A percentile compares a stretch with the other conserved stretches of the same genome.
phyloP scores from a whole-genome alignment of 2,797 vertebrate species.

The Toxotes lorentzi region DNA sequence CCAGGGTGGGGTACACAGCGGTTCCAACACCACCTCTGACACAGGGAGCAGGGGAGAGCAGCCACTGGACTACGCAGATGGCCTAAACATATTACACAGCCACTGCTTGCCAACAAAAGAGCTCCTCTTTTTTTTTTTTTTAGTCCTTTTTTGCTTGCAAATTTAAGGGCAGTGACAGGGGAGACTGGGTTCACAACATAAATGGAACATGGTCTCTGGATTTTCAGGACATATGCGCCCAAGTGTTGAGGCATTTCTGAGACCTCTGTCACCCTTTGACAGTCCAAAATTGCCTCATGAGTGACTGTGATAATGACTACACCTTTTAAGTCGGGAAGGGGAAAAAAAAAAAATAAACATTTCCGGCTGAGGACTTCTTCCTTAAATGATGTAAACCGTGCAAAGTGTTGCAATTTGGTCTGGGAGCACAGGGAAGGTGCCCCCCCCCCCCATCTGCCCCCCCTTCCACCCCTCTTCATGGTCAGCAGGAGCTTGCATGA shows the following conservation, averaged over 20 bases:
- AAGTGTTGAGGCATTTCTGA: constrained; percentile 86
- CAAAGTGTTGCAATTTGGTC: constrained; percentile 95
- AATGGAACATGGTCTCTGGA: constrained; percentile 86
- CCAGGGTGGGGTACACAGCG: constrained; percentile 82
- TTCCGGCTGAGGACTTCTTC: constrained; percentile 85
- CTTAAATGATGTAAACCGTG: constrained; percentile 92
- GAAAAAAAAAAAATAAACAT: constrained; percentile 40
- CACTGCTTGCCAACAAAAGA: constrained; percentile 87
- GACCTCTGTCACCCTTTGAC: constrained; percentile 84
- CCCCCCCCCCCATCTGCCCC: constrained; percentile 4
- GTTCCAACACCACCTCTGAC: constrained; percentile 94
- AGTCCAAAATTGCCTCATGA: constrained; percentile 89
- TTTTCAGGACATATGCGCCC: constrained; percentile 89
- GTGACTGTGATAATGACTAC: constrained; percentile 89
- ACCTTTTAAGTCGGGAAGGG: constrained; percentile 90
- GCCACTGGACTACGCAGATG: constrained; percentile 90
- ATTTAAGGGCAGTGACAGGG: constrained; percentile 79
- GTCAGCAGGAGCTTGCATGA: constrained; percentile 98
- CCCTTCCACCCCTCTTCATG: constrained; percentile 78
- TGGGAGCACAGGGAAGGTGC: constrained; percentile 75
- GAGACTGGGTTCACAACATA: constrained; percentile 60
- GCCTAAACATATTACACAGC: constrained; percentile 86
- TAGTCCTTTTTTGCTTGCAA: constrained; percentile 73
- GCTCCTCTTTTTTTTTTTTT: constrained; percentile 53
- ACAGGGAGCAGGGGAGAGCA: constrained; percentile 86